Base-by-base conservation (phyloP, 2,113 vertebrate species). In the Cinclus cinclus region DNA sequence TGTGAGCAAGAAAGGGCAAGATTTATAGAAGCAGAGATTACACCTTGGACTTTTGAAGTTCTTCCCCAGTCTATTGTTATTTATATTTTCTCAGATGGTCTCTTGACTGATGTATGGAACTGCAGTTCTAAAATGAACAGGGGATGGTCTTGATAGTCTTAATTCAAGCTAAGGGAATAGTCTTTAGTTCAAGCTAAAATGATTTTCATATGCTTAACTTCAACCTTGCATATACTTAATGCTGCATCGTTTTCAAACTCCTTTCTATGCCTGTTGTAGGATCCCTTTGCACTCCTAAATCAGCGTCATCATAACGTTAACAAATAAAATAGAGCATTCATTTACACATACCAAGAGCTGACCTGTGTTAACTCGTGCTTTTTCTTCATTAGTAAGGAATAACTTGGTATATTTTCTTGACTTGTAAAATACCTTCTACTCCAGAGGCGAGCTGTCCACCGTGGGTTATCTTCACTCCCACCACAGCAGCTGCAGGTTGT, bases 381-480 rank as follows among this genome's bases (percentile, higher is more conserved):
- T 74, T 62, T 53, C 21, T 89, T 62, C 46, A 20, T 19, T 49
- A 46, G 11, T 20, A 55, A 78, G 18, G 50, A 67, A 93, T 69
- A 52, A 37, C 15, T 67, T 35, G 3, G 0, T 63, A 22, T n/a
- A 8, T 87, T 3, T 78, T 50, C 23, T 30, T 69, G 42, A 25
- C 35, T 46, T 46, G 49, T 70, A 30, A 63, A 67, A 70, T 23
- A 46, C 5, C 20, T 79, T 50, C 28, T 78, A 0, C 25, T 59
- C 28, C 41, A 62, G 35, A 68, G 35, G 21, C 19, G 22, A 75
- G 15, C 17, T 73, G 8, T 47, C 30, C 16, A 9, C 33, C 81
- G 2, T 11, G 5, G 1, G 0, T n/a, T 67, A 14, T 15, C 28
- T 25, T 75, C 21, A 37, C 30, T 70, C 13, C 31, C 37, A 12